Conservation (phyloP, 2,113 vertebrate species). For the Plectropomus leopardus region DNA sequence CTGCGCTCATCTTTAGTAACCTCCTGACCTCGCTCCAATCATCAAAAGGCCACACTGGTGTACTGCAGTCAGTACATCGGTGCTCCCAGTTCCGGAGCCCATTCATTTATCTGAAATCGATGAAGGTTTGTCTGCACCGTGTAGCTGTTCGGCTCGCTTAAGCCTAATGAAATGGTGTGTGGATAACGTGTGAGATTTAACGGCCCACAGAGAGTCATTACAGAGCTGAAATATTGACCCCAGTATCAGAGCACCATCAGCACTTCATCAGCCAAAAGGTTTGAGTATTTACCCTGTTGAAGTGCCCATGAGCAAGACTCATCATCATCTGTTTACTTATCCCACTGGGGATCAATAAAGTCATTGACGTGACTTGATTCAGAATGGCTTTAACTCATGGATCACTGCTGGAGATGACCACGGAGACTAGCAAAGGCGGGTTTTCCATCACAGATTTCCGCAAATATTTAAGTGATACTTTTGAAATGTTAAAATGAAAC, state of each 20-base stretch:
- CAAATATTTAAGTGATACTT: too few relatives aligned
- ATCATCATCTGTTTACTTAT: background rate
- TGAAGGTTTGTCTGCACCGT: background rate
- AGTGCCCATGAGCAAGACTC: background rate
- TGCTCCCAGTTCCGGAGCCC: background rate
- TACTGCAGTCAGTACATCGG: background rate
- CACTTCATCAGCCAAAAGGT: background rate
- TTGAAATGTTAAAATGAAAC: too few relatives aligned
- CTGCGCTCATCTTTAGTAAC: background rate
- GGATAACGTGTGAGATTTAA: slow-evolving; percentile 9
- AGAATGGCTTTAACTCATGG: background rate
- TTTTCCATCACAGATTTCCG: too few relatives aligned
- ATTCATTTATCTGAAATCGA: slow-evolving; percentile 36
- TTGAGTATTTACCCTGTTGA: background rate
- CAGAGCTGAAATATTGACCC: slow-evolving; percentile 11
- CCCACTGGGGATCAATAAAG: background rate
- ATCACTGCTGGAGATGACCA: background rate
- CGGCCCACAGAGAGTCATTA: slow-evolving; percentile 5
- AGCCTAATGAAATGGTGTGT: slow-evolving; percentile 10
- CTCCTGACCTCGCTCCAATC: slow-evolving; percentile 22
- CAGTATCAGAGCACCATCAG: background rate
- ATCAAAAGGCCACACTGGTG: background rate
- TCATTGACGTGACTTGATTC: background rate
- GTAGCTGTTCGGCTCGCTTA: background rate
- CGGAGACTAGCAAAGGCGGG: background rate